Evolutionary conservation across 2,888 invertebrate species (phyloP).

Genomic region (Stenotaenia linearis): DNA sequence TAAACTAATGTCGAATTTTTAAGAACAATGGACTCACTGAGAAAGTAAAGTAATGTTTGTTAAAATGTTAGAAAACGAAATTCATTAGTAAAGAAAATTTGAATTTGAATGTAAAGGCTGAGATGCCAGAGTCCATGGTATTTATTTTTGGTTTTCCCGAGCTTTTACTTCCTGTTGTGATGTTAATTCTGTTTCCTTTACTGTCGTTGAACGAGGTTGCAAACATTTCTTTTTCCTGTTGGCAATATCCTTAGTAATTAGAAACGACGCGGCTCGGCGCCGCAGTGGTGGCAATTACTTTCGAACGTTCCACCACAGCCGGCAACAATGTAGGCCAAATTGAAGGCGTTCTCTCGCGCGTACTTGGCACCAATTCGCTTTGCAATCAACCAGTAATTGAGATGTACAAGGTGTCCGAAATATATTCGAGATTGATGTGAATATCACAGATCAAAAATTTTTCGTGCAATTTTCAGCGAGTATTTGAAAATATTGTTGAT

Average conservation of each 20-base stretch:
- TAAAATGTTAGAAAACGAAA: not conserved
- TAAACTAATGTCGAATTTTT: too few relatives aligned
- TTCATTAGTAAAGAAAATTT: not conserved
- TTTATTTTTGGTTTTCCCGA: not conserved
- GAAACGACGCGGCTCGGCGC: slow-evolving; percentile 1
- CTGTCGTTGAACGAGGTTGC: not conserved
- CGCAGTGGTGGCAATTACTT: slow-evolving; percentile 8
- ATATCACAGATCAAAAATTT: too few relatives aligned
- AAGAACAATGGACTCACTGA: too few relatives aligned
- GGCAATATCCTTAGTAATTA: slow-evolving; percentile 10
- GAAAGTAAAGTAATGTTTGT: too few relatives aligned
- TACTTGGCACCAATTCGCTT: slow-evolving; percentile 1
- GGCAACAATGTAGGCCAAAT: not conserved
- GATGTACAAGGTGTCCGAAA: not conserved
- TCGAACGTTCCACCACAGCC: not conserved
- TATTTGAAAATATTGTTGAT: too few relatives aligned
- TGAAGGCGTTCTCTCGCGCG: not conserved
- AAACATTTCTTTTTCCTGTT: slow-evolving; percentile 2
- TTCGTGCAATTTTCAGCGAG: too few relatives aligned
- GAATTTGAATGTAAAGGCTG: not conserved
- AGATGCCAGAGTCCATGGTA: not conserved
- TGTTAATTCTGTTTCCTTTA: not conserved
- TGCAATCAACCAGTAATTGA: slow-evolving; percentile 1
- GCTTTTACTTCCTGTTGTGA: not conserved
- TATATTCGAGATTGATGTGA: not conserved